Base-by-base conservation (phyloP, 2,888 invertebrate species). In the Agonum fuliginosum region DNA sequence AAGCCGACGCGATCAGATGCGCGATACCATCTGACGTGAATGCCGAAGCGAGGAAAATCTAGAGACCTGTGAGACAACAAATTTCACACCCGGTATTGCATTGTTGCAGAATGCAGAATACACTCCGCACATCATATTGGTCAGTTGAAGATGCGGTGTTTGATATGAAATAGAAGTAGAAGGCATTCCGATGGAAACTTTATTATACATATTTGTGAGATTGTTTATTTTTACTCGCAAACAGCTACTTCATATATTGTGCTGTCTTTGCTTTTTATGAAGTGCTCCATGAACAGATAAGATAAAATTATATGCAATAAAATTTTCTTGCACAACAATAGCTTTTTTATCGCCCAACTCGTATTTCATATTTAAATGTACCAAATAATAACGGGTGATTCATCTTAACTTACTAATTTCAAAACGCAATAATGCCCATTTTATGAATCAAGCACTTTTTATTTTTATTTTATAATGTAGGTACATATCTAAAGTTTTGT, bases 1-100 rank as follows among this genome's bases (percentile, higher is more conserved):
- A 46, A 51, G 41, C 27, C 41, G 19, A 41, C 67, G 67, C 67
- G 67, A 67, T 67, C 67, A 20, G 67, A 67, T 67, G 67, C 20
- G 20, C 41, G 67, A 67, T 67, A 67, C 17, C 37, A 67, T 67
- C 67, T 67, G 67, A 67, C 67, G 67, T 22, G 67, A 37, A 67
- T 20, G 19, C 41, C 37, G 67, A 41, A 67, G n/a, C 20, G 27
- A 37, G 22, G 67, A 41, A 67, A 20, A 67, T 67, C 67, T 67
- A 67, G 37, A 41, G 41, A 12, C 41, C n/a, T 62, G 41, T 58
- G 58, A 37, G 74, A 74, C 62, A 62, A 65, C 74, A 74, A 74
- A 74, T 74, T 74, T 74, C 43, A 62, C 65, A 62, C 62, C 62
- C 58, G 27, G 74, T 17, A 24, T 41, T 43, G 74, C 51, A 46